Conservation (phyloP, 2,113 vertebrate species). For the Balaenoptera acutorostrata region DNA sequence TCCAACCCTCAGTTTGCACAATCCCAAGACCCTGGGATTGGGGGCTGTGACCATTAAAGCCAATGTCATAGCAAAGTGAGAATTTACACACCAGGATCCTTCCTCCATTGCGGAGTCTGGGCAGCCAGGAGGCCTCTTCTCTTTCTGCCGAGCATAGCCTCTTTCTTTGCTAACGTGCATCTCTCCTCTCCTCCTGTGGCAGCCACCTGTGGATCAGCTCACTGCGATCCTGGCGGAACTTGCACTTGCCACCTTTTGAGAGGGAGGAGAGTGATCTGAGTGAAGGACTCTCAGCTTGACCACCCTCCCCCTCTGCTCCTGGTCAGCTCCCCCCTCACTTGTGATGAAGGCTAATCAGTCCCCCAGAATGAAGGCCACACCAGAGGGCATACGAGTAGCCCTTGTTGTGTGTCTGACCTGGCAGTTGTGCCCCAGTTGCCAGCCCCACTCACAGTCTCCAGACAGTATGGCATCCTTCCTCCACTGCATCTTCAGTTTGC, state of each 20-base stretch:
- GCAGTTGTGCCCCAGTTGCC: background rate
- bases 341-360: background rate
- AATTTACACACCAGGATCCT: too few relatives aligned
- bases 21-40: too few relatives aligned
- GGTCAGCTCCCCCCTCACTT: background rate
- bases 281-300: background rate
- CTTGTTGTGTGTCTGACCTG: background rate
- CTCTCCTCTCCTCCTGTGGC: too few relatives aligned
- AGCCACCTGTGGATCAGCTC: too few relatives aligned
- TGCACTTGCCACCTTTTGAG: background rate
- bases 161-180: too few relatives aligned
- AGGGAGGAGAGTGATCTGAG: background rate
- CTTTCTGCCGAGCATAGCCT: too few relatives aligned
- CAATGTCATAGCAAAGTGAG: too few relatives aligned
- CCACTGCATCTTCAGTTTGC: background rate
- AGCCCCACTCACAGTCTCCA: background rate
- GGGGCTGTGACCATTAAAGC: too few relatives aligned
- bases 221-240: too few relatives aligned
- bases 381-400: fast-evolving
- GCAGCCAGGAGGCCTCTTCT: too few relatives aligned
- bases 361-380: background rate
- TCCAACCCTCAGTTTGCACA: too few relatives aligned
- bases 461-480: background rate
- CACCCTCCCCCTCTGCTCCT: background rate
- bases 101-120: too few relatives aligned